Evolutionary conservation across 2,888 invertebrate species (phyloP).

Genomic region (Latrodectus hesperus): DNA sequence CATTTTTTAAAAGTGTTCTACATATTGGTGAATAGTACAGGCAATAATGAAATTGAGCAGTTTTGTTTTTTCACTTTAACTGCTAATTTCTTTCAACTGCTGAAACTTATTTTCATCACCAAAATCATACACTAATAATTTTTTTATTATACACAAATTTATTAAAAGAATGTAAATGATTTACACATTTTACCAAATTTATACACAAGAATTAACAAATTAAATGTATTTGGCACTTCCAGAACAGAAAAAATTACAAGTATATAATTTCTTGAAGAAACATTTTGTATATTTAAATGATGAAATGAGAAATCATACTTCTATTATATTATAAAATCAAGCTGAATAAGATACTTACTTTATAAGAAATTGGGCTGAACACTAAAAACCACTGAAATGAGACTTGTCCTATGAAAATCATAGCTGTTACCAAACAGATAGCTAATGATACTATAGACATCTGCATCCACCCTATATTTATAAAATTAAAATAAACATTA

Average conservation of each 20-base stretch:
- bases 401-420: conserved; percentile 67
- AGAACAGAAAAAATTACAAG: neutral
- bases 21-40: no score
- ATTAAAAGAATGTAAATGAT: neutral
- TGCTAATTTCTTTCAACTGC: no score
- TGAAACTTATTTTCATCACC: no score
- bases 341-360: conserved; percentile 27
- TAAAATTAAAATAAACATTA: no score
- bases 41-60: no score
- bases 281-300: neutral
- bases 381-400: conserved; percentile 65
- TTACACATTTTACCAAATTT: neutral
- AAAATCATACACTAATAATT: no score
- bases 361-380: conserved; percentile 65
- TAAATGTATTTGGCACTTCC: neutral
- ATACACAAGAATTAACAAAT: neutral
- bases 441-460: conserved; percentile 67
- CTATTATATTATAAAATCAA: no score
- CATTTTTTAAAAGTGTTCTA: no score
- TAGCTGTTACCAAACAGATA: conserved; percentile 58
- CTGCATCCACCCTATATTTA: conserved; percentile 57
- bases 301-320: no score
- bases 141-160: no score
- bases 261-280: neutral
- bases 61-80: no score